Base-by-base conservation (phyloP, 2,888 invertebrate species). In the Minunthozetes semirufus region DNA sequence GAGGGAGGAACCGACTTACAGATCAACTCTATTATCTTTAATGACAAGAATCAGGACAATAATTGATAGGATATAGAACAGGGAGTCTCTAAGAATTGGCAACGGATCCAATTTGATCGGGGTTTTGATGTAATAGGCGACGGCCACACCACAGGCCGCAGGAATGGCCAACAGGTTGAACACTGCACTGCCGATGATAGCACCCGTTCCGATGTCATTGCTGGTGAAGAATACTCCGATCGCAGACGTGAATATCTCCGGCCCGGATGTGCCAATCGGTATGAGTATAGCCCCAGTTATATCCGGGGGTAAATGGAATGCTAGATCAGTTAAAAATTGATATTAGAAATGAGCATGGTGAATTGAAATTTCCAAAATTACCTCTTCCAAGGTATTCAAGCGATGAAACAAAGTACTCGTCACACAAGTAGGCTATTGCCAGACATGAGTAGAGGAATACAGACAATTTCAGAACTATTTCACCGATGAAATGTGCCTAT, bases 191-290 rank as follows among this genome's bases (percentile, higher is more conserved):
- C 75, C 75, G 27, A 75, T 75, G 53, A 75, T 75, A n/a, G 75
- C 75, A 22, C 75, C 75, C n/a, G 75, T 75, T 13, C 75, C 75
- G 56, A 75, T 75, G 46, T 75, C 75, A 75, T 75, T 75, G 22
- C n/a, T 29, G 15, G 75, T 63, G 50, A 75, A 75, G 53, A 75
- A 75, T 19, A 75, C 75, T 25, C 75, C 59, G 38, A 75, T 46
- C 3, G 71, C 75, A 8, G 75, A 75, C 8, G 75, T 71, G 42
- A 75, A 75, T 15, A 75, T 75, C 19, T 75, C 75, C 17, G 75
- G 75, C 2, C 75, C 75, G 29, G 75, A 75, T 5, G 75, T 75
- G 19, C 75, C 75, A 33, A 75, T 71, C 1, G 75, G 75, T 63
- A 75, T 75, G 3, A 75, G 33, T 17, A 75, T 75, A 15, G 75